Evolutionary conservation across 2,797 vertebrate species (phyloP).

Genomic region (Tragelaphus oryx): DNA sequence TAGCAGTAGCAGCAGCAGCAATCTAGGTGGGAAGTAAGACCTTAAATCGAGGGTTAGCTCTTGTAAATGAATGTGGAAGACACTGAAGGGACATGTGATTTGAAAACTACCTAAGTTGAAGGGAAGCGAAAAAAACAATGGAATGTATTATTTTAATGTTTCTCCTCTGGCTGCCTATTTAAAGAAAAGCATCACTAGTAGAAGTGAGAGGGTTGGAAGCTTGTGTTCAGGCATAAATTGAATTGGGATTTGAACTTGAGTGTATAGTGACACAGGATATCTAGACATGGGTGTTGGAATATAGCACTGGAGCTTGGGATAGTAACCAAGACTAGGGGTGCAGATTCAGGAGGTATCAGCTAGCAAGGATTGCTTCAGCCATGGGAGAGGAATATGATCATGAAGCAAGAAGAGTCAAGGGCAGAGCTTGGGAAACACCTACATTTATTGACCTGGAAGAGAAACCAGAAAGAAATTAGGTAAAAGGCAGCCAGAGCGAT

Average conservation of each 20-base stretch:
- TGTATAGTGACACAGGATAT: background rate
- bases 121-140: accelerated
- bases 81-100: background rate
- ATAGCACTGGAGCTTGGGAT: background rate
- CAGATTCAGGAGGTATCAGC: background rate
- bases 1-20: background rate
- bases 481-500: background rate
- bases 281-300: background rate
- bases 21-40: background rate
- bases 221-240: background rate
- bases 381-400: background rate
- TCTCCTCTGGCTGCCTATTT: background rate
- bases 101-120: background rate
- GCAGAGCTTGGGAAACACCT: background rate
- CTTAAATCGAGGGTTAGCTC: background rate
- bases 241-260: background rate
- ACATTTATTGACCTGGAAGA: background rate
- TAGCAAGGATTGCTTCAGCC: background rate
- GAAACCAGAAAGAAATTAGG: background rate
- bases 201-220: background rate
- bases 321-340: background rate
- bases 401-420: background rate
- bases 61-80: background rate
- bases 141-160: background rate
- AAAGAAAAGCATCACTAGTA: background rate